Evolutionary conservation across 2,888 invertebrate genomes (phyloP), one percentile per base, ranked within the genome.

Genomic region (Dorcus parallelipipedus): DNA sequence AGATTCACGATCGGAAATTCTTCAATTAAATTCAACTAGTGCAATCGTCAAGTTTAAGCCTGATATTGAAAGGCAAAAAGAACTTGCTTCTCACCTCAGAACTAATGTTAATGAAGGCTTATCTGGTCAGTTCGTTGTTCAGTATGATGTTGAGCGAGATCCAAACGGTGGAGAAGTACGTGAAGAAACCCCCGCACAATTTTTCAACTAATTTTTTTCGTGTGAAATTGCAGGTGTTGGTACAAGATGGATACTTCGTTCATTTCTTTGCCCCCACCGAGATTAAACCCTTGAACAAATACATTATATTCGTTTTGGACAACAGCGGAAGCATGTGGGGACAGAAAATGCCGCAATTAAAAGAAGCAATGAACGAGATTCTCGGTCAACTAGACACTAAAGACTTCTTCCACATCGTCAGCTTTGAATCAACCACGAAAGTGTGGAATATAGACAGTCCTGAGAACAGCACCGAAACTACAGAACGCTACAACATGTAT

Each of bases 281-380:
- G 23, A 73, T 87, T 58, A 78, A 80, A 20, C 81, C 86, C 2
- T 76, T 88, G 48, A 81, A 79, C 58, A 89, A 90, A 72, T 84
- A 87, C 68, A 85, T 87, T 4, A 81, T 90, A 8, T 91, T 91
- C 72, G 86, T 90, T n/a, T 78, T 91, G 69, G 91, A 91, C 72
- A 85, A 87, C 0, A 89, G 89, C 38, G 89, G 89, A 7, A 89
- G 89, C 51, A 91, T 91, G 90, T 78, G 79, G 65, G 89, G 86
- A 17, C 79, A 80, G 53, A 88, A 88, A 77, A 83, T 90, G 43
- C 74, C 78, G 20, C 88, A 90, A 75, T 77, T 88, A 10, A 82
- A 84, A 54, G 82, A 84, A 56, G 88, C 90, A 23, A 88, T 90
- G 87, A 76, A 79, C 60, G 82, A 82, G 49, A 89, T 90, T 61